phyloP scores from a whole-genome alignment of 2,113 vertebrate species.

The Pelodiscus sinensis region DNA sequence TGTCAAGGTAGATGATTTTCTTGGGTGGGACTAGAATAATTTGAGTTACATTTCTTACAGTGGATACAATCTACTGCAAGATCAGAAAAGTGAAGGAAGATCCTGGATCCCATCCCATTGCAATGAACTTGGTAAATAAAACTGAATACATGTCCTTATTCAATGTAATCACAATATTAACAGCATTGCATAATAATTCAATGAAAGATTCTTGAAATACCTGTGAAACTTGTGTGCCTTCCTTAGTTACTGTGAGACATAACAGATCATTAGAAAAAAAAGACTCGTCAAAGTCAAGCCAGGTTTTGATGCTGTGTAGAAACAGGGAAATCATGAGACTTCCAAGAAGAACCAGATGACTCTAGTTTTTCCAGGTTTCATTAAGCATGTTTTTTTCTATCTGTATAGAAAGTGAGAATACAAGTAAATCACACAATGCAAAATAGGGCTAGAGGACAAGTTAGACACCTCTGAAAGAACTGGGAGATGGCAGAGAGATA shows the following conservation, averaged over 20 bases:
- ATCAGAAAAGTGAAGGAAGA: rapidly evolving
- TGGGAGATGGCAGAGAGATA: neutral
- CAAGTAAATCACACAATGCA: rapidly evolving
- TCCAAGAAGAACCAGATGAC: neutral
- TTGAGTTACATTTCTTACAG: neutral
- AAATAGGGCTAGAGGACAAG: neutral
- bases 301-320: rapidly evolving
- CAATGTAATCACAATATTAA: rapidly evolving
- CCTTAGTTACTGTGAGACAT: neutral
- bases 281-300: neutral
- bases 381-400: neutral
- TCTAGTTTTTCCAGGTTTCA: neutral
- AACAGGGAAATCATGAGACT: neutral
- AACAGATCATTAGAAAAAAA: rapidly evolving
- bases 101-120: rapidly evolving
- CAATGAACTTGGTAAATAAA: neutral
- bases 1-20: conserved; percentile 85
- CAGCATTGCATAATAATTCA: neutral
- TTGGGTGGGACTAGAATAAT: neutral
- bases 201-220: neutral
- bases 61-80: no score
- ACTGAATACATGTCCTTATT: rapidly evolving
- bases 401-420: neutral
- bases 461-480: neutral
- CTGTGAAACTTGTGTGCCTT: neutral